Percentiles rank a stretch among this genome's conserved stretches.
Conservation (phyloP, 23 tunicate genomes). For the Pegea sp. region DNA sequence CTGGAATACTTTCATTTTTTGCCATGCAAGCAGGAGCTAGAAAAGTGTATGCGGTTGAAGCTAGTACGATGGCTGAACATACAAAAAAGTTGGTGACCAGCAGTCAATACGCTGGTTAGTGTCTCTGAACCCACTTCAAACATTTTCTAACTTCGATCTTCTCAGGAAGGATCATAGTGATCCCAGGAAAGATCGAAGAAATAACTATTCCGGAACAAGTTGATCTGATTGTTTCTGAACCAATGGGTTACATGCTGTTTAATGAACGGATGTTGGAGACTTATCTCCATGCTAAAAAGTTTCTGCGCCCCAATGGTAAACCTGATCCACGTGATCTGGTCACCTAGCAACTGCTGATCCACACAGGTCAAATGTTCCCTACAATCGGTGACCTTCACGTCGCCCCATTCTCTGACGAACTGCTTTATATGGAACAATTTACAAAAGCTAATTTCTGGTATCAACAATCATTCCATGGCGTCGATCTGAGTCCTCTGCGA, state of each 20-base stretch:
- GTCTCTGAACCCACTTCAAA: not conserved
- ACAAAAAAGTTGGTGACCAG: slow-evolving; percentile 70
- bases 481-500: slow-evolving; percentile 75
- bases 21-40: slow-evolving; percentile 99
- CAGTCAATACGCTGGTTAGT: slow-evolving; percentile 83
- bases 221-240: slow-evolving; percentile 91
- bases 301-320: slow-evolving; percentile 47
- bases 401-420: slow-evolving; percentile 93
- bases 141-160: not conserved
- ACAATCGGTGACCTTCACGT: slow-evolving; percentile 90
- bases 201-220: slow-evolving; percentile 90
- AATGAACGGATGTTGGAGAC: slow-evolving; percentile 99
- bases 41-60: slow-evolving; percentile 99
- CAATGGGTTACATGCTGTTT: slow-evolving; percentile 99
- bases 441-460: slow-evolving; percentile 99
- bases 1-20: slow-evolving; percentile 97
- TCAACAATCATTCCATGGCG: slow-evolving; percentile 98
- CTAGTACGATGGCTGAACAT: slow-evolving; percentile 95
- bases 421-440: slow-evolving; percentile 96
- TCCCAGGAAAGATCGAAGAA: slow-evolving; percentile 97
- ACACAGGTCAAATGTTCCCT: slow-evolving; percentile 98
- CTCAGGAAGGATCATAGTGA: slow-evolving; percentile 70
- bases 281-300: slow-evolving; percentile 92
- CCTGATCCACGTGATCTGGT: too few species aligned
- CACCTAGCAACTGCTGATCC: too few species aligned